Evolutionary conservation across 2,797 vertebrate genomes (phyloP).

Genomic region (Mormyrus hasselquistii): DNA sequence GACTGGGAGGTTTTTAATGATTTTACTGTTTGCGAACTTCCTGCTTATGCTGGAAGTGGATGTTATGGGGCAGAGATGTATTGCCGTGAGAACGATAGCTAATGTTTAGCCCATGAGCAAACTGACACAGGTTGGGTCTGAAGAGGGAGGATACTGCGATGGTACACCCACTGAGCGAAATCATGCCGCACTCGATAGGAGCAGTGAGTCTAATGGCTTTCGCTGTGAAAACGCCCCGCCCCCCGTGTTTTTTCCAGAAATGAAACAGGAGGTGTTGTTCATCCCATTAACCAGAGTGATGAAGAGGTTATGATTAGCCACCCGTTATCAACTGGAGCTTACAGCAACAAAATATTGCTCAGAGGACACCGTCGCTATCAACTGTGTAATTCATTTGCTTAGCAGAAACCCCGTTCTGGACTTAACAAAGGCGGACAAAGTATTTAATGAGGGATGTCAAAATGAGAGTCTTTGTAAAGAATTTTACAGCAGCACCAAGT

Average conservation of each 20-base stretch:
- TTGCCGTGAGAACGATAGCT: conserved; percentile 1
- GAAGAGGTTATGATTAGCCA: conserved; percentile 15
- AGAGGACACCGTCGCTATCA: neutral
- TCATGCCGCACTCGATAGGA: neutral
- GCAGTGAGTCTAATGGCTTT: neutral
- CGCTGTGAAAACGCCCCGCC: neutral
- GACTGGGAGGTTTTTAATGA: conserved; percentile 37
- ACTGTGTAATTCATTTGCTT: conserved; percentile 1
- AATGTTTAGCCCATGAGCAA: neutral
- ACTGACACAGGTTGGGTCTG: neutral
- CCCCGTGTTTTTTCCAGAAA: neutral
- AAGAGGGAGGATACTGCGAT: neutral
- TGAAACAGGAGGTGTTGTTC: conserved; percentile 13
- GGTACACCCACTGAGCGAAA: neutral
- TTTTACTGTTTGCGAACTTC: conserved; percentile 45
- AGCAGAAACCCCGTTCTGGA: neutral
- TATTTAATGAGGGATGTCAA: neutral
- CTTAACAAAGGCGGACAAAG: neutral
- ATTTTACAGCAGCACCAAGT: neutral
- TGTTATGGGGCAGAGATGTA: neutral
- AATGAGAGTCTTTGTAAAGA: neutral
- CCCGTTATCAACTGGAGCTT: conserved; percentile 1
- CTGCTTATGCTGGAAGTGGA: conserved; percentile 10
- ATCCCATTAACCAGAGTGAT: neutral
- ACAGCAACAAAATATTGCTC: neutral